Base-by-base conservation (phyloP, 2,888 invertebrate genomes). In the Drosophila melanosoma region DNA sequence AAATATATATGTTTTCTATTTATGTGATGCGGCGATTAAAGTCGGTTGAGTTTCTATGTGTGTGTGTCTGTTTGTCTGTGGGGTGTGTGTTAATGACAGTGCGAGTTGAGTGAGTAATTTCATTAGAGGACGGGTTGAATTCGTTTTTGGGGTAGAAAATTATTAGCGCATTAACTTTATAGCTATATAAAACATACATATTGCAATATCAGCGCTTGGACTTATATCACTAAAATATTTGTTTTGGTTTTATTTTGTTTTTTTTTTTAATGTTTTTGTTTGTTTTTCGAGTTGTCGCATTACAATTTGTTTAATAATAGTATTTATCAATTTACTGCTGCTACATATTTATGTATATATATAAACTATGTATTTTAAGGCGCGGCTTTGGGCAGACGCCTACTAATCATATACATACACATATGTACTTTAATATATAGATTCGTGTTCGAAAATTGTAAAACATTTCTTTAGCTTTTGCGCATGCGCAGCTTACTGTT, bases 401-500 rank as follows among this genome's bases (percentile, higher is more conserved):
- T 67, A 69, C 82, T 83, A 69, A 74, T 87, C 82, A 69, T 78
- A 69, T 77, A 61, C 29, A 70, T 66, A 60, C 17, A 71, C 33
- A 69, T 61, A 61, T 57, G 64, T 35, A 52, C 59, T 36, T 36
- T 36, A 35, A 61, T 74, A 70, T 79, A 79, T 85, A 88, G 82
- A 83, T 88, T 88, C 83, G 82, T 85, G 80, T 71, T 85, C 61
- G 65, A 80, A 83, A 82, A 82, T 83, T 78, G 61, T 82, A 83
- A 82, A 80, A 80, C 82, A 77, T 79, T 77, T 80, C 66, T 69
- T 69, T 69, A 72, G 52, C 59, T 66, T 49, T 38, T 54, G 64
- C 52, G 57, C 42, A 65, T 23, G 65, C 68, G 69, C 54, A 32
- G 40, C 48, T 48, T 61, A 73, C 76, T 59, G 38, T 59, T 52